These are phyloP conservation scores for Hyphantria cunea DNA, from an alignment of 1,140 invertebrate species.

Conservation along the genomic window DNA sequence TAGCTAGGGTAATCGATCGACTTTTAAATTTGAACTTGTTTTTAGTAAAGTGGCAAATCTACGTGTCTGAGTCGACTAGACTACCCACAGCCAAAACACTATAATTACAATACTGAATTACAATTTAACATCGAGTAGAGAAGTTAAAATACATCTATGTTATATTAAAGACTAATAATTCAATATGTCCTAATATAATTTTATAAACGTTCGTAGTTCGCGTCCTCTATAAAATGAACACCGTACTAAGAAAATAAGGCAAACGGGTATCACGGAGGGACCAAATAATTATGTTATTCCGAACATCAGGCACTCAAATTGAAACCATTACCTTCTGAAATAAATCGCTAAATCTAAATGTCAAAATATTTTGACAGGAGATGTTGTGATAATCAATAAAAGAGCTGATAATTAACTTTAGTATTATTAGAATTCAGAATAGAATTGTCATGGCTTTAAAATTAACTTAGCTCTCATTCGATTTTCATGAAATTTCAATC, in stretches of 20 bases:
- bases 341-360: constrained; percentile 38
- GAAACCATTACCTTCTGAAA: constrained; percentile 54
- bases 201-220: constrained; percentile 52
- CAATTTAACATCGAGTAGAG: constrained; percentile 44
- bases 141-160: constrained; percentile 49
- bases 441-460: too few relatives aligned
- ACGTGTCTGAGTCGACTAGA: constrained; percentile 3
- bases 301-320: constrained; percentile 72
- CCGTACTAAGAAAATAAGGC: constrained; percentile 78
- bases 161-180: constrained; percentile 55
- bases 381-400: background rate
- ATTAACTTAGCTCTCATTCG: too few relatives aligned
- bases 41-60: background rate
- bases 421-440: background rate
- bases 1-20: background rate
- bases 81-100: constrained; percentile 4
- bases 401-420: background rate
- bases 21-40: background rate
- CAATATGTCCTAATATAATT: constrained; percentile 45
- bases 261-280: constrained; percentile 75
- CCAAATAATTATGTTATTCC: constrained; percentile 58
- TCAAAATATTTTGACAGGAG: constrained; percentile 3
- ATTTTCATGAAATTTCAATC: too few relatives aligned
- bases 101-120: constrained; percentile 37
- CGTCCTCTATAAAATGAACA: constrained; percentile 55